A percentile compares a stretch with the other conserved stretches of the same genome.
These are phyloP conservation scores for Drosophila orosa DNA, from an alignment of 1,140 invertebrate species.

Conservation along the genomic window DNA sequence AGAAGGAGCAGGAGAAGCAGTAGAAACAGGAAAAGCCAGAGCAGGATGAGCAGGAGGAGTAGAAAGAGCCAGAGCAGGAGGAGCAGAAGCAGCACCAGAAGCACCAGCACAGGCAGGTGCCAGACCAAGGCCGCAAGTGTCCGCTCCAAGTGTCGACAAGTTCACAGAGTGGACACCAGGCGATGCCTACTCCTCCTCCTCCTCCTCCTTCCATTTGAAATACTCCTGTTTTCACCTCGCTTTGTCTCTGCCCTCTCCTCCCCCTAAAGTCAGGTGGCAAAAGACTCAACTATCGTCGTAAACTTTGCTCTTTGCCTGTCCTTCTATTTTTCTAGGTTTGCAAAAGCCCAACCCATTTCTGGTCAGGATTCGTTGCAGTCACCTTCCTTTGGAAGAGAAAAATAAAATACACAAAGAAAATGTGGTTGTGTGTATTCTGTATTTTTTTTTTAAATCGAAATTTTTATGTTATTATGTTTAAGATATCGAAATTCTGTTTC, in stretches of 20 bases:
- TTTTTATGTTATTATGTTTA: too few relatives aligned
- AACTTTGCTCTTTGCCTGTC: constrained; percentile 36
- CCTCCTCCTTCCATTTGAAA: constrained; percentile 3
- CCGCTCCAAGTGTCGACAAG: constrained; percentile 37
- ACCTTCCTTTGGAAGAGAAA: neutral
- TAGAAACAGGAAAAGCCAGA: neutral
- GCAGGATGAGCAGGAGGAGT: neutral
- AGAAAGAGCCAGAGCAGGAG: too few relatives aligned
- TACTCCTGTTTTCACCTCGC: neutral
- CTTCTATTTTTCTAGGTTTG: neutral
- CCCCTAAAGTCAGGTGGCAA: constrained; percentile 8
- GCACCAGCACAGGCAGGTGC: neutral
- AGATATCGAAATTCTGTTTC: too few relatives aligned
- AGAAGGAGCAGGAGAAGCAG: neutral
- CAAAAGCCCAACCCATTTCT: neutral
- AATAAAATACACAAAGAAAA: neutral
- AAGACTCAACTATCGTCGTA: constrained; percentile 27
- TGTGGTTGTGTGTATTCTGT: too few relatives aligned
- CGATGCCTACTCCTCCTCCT: neutral
- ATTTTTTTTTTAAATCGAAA: neutral
- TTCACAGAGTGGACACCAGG: constrained; percentile 3
- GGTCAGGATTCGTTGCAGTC: too few relatives aligned
- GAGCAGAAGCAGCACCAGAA: neutral
- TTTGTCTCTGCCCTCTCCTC: too few relatives aligned
- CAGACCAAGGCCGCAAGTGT: constrained; percentile 5